Conservation (phyloP, 2,888 invertebrate species). For the Chymomyza procnemis region DNA sequence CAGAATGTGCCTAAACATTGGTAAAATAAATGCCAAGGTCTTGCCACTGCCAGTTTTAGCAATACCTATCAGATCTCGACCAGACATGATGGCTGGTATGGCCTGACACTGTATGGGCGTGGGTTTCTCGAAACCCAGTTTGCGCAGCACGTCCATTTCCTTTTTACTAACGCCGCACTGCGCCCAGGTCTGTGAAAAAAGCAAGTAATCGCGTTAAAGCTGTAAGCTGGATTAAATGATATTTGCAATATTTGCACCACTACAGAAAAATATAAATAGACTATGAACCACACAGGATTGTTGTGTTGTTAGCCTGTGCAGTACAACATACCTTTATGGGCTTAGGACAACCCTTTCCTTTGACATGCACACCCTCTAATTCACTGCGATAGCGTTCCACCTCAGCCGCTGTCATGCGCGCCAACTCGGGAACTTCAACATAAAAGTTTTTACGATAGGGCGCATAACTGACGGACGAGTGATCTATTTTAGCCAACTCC, state of each 20-base stretch:
- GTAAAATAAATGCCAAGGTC: slow-evolving; percentile 97
- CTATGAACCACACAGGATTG: neutral
- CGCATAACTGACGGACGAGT: slow-evolving; percentile 90
- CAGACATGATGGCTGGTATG: slow-evolving; percentile 97
- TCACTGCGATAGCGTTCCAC: slow-evolving; percentile 92
- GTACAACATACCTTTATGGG: slow-evolving; percentile 84
- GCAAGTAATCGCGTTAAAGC: slow-evolving; percentile 1
- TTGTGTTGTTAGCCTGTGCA: too few relatives aligned
- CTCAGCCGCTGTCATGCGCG: slow-evolving; percentile 92
- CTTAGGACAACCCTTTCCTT: slow-evolving; percentile 97
- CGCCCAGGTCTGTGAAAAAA: slow-evolving; percentile 87
- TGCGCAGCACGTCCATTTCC: slow-evolving; percentile 94
- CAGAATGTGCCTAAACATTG: slow-evolving; percentile 97
- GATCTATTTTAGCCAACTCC: slow-evolving; percentile 95
- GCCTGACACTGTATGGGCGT: slow-evolving; percentile 99
- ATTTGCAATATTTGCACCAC: too few relatives aligned
- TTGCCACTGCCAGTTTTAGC: slow-evolving; percentile 99
- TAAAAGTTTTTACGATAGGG: slow-evolving; percentile 97
- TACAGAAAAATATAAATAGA: neutral
- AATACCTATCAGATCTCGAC: slow-evolving; percentile 97
- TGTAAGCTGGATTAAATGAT: neutral
- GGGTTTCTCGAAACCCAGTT: slow-evolving; percentile 94
- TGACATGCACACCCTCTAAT: slow-evolving; percentile 95
- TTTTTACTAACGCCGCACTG: slow-evolving; percentile 98
- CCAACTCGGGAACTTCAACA: slow-evolving; percentile 96